Evolutionary conservation across 2,888 invertebrate species (phyloP), one percentile per base, ranked within the genome.

Genomic region (Aromia moschata): DNA sequence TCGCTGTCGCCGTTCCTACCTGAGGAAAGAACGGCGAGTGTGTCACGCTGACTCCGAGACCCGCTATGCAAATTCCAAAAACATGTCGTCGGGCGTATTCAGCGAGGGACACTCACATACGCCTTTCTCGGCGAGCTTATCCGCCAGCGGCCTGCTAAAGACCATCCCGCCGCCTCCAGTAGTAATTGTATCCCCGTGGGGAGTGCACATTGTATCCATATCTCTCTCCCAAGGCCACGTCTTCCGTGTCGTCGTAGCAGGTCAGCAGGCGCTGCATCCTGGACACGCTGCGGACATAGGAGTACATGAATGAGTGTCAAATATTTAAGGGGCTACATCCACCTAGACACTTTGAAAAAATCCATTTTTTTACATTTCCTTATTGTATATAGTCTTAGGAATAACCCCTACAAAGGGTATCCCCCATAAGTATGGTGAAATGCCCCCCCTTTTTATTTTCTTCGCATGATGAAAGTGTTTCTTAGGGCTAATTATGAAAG

Each of bases 81-180:
- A 89, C 96, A 96, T 96, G 83, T 96, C 96, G 80, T 96, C 96
- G 0, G 96, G 95, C 30, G 92, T 86, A 60, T 87, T 83, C 47
- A 81, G 73, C 2, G 84, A 78, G 0, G 90, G 89, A 83, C 97
- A 97, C 47, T 83, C 78, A 80, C 96, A 96, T 5, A 73, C 62
- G 15, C 41, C 52, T 11, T 77, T 71, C 1, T 84, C 70, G 38
- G 89, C 78, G 12, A 88, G 79, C 56, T 82, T 78, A 58, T 85
- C 81, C 1, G 92, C 86, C 20, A 90, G 84, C 7, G 84, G 78
- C 70, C 84, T 79, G 72, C 92, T 93, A 58, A 98, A 83, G 16
- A 87, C 89, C 71, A 93, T 90, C n/a, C 96, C 96, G 63, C 88
- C 93, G 1, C 93, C 93, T n/a, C 96, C 96, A 10, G 96, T 96